A percentile compares a stretch with the other conserved stretches of the same genome.
Evolutionary conservation across 2,888 invertebrate species (phyloP).

Genomic region (Apamea anceps): DNA sequence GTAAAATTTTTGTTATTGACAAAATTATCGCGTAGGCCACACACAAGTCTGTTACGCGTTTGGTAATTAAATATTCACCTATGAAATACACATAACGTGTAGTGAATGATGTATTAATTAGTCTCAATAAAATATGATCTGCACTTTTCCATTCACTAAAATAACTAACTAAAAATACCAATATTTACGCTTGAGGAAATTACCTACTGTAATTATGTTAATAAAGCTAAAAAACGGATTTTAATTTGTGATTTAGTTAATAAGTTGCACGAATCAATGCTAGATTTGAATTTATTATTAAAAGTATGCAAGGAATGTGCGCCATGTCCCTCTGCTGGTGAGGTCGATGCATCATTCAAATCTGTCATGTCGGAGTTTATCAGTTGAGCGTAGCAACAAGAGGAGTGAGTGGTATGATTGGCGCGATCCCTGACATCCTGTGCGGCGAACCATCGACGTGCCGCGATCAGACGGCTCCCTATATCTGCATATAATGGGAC

Average conservation of each 20-base stretch:
- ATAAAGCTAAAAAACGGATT: conserved; percentile 4
- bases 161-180: neutral
- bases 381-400: conserved; percentile 65
- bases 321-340: conserved; percentile 28
- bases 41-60: conserved; percentile 53
- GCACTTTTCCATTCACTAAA: conserved; percentile 1
- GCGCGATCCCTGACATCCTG: conserved; percentile 75
- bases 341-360: conserved; percentile 70
- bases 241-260: neutral
- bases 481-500: conserved; percentile 87
- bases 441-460: conserved; percentile 62
- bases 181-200: conserved; percentile 4
- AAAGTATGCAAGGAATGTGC: conserved; percentile 38
- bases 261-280: neutral
- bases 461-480: conserved; percentile 71
- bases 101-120: neutral
- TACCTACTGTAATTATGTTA: neutral
- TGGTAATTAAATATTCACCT: conserved; percentile 50
- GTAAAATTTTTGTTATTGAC: conserved; percentile 62
- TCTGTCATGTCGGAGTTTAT: conserved; percentile 69
- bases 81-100: neutral
- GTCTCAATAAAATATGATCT: neutral
- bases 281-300: neutral
- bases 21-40: conserved; percentile 59
- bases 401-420: conserved; percentile 68